Conservation (phyloP, 2,888 invertebrate species). For the Tachina fera region DNA sequence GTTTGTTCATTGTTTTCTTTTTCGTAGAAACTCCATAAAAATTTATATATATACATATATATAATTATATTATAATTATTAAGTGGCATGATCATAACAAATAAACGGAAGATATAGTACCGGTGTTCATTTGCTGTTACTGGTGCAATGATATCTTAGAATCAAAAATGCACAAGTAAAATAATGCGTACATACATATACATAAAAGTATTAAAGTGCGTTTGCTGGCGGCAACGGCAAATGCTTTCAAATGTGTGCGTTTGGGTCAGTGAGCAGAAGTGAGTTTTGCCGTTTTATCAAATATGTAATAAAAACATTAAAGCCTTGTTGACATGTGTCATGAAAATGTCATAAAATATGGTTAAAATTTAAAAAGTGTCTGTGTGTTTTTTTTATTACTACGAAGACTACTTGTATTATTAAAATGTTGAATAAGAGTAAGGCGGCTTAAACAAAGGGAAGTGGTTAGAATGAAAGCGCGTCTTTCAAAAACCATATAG, state of each 20-base stretch:
- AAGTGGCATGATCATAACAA: constrained; percentile 65
- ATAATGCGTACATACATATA: constrained; percentile 17
- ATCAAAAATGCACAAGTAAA: constrained; percentile 48
- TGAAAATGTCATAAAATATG: constrained; percentile 69
- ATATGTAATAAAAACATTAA: constrained; percentile 46
- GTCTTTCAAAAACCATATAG: background rate
- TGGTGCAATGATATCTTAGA: constrained; percentile 1
- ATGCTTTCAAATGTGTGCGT: background rate
- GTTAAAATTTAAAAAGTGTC: constrained; percentile 56
- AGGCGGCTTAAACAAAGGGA: constrained; percentile 51
- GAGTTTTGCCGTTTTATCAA: constrained; percentile 62
- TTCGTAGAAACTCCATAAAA: constrained; percentile 68
- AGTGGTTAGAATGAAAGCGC: background rate
- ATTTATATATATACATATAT: too few relatives aligned
- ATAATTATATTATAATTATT: constrained; percentile 64
- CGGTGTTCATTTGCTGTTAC: background rate
- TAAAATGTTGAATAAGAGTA: constrained; percentile 29
- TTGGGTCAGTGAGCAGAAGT: background rate
- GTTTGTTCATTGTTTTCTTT: constrained; percentile 46
- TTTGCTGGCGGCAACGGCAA: background rate
- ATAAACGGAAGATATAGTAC: constrained; percentile 31
- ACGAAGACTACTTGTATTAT: constrained; percentile 1
- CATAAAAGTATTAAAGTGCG: constrained; percentile 33
- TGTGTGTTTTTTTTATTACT: constrained; percentile 29
- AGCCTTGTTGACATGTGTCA: constrained; percentile 70